These are phyloP conservation scores for Carlito syrichta DNA, from an alignment of 2,113 vertebrate genomes.

Conservation along the genomic window DNA sequence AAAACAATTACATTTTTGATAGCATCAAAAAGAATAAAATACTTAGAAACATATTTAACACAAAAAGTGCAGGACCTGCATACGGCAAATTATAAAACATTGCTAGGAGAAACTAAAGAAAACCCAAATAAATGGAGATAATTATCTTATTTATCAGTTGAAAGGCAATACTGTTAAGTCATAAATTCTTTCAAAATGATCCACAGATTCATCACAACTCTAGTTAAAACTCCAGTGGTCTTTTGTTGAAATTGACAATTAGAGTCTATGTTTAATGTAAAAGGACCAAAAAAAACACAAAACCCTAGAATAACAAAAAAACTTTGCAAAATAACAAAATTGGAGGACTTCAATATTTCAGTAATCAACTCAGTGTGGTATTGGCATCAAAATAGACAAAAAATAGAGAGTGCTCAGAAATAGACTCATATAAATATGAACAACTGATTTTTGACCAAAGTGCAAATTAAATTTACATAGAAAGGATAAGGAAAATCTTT, in stretches of 20 bases:
- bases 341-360: not conserved
- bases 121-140: not conserved
- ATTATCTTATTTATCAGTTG: not conserved
- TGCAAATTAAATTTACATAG: too few relatives aligned
- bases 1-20: not conserved
- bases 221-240: not conserved
- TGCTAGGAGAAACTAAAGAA: not conserved
- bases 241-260: not conserved
- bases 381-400: not conserved
- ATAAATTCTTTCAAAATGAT: not conserved
- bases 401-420: too few relatives aligned
- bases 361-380: not conserved
- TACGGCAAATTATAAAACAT: not conserved
- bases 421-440: too few relatives aligned
- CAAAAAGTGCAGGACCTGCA: not conserved
- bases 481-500: too few relatives aligned
- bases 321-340: not conserved
- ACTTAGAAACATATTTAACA: not conserved
- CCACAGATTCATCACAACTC: too few relatives aligned
- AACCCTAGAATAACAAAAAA: not conserved
- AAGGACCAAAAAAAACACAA: not conserved
- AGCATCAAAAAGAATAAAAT: not conserved
- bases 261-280: not conserved
- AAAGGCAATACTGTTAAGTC: not conserved
- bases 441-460: too few relatives aligned